Percentiles rank a stretch among this genome's conserved stretches.
Evolutionary conservation across 1,140 invertebrate genomes (phyloP).

Genomic region (Euura saliciscinereae): DNA sequence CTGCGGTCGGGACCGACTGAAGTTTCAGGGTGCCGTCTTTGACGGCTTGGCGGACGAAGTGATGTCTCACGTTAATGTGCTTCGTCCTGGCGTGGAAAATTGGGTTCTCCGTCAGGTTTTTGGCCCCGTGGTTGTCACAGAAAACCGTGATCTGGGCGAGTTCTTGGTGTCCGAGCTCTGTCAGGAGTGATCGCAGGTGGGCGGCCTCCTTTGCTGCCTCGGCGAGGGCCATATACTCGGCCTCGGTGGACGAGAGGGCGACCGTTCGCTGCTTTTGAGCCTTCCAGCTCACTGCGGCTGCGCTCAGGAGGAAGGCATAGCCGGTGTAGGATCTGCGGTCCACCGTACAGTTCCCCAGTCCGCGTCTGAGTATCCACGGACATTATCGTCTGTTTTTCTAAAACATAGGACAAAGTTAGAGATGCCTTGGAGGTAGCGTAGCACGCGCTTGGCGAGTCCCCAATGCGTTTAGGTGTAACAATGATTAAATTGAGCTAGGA

Average conservation of each 20-base stretch:
- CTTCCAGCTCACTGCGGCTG: slow-evolving; percentile 38
- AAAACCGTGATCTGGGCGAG: too few species aligned
- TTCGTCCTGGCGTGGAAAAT: slow-evolving; percentile 17
- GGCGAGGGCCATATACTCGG: slow-evolving; percentile 27
- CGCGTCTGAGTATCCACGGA: slow-evolving; percentile 34
- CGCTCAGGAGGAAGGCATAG: too few species aligned
- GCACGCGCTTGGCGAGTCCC: too few species aligned
- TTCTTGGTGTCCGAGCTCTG: background rate
- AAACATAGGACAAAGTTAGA: too few species aligned
- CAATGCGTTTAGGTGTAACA: too few species aligned
- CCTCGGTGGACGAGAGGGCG: slow-evolving; percentile 46
- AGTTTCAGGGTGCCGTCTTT: too few species aligned
- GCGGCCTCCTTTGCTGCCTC: too few species aligned
- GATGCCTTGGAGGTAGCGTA: too few species aligned
- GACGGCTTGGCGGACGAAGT: slow-evolving; percentile 22
- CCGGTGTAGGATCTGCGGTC: slow-evolving; percentile 22
- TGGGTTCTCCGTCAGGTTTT: slow-evolving; percentile 13
- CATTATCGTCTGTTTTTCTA: background rate
- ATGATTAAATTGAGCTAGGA: too few species aligned
- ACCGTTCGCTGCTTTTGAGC: slow-evolving; percentile 45
- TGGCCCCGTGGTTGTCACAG: slow-evolving; percentile 13
- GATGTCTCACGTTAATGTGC: background rate
- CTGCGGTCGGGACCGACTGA: too few species aligned
- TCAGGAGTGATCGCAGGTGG: too few species aligned
- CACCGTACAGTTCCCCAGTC: slow-evolving; percentile 32